Evolutionary conservation across 2,797 vertebrate species (phyloP), one percentile per base, ranked within the genome.

Genomic region (Merluccius polli): DNA sequence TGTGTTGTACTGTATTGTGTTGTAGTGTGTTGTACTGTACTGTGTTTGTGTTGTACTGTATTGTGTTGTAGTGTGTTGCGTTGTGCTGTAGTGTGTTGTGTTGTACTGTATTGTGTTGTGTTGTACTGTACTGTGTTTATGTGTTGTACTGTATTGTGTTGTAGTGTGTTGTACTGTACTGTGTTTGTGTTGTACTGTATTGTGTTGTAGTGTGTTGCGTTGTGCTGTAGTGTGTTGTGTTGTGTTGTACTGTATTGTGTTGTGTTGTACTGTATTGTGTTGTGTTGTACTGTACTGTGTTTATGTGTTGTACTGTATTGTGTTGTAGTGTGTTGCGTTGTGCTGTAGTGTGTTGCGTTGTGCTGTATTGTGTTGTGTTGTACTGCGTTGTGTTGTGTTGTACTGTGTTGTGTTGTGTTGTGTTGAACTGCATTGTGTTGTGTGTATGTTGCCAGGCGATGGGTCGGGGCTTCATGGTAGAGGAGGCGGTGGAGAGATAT

Each of bases 391-490:
- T 52, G 9, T 13, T n/a, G 0, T n/a, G 6, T 16, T 12, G 38
- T 41, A 41, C 13, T 41, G 12, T 41, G 8, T 41, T 12, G 36
- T 11, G 13, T 41, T 41, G 38, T 41, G n/a, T n/a, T n/a, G n/a
- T n/a, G n/a, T n/a, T n/a, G n/a, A n/a, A n/a, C 8, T 35, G 4
- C 4, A 35, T 35, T 35, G 3, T 35, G 8, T 35, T 35, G 3
- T 3, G 8, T 8, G n/a, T n/a, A n/a, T n/a, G n/a, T n/a, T n/a
- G n/a, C n/a, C n/a, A n/a, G n/a, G n/a, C n/a, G n/a, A 99, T 99
- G 97, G 97, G 97, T 76, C 94, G 96, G 85, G 93, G 93, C n/a
- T 99, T 95, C 78, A 90, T 96, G 78, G 96, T 95, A 0, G 97
- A 98, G 75, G 96, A 97, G 74, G 71, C 86, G 6, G 90, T 98